These are phyloP conservation scores for Fulica atra DNA, from an alignment of 2,113 vertebrate species.

Conservation along the genomic window DNA sequence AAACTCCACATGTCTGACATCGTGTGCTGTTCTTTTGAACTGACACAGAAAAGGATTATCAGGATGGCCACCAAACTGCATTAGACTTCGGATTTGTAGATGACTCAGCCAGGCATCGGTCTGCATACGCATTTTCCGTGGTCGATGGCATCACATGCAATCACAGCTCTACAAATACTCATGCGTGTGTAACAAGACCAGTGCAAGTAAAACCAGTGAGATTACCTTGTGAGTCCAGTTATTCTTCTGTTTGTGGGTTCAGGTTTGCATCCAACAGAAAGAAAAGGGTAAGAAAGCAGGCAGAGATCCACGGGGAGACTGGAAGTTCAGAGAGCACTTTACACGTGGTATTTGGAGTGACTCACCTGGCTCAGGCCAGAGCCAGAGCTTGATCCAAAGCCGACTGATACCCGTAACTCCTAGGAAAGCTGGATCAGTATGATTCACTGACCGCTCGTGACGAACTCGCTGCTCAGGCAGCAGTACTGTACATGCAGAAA, in stretches of 20 bases:
- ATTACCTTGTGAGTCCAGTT: rapidly evolving
- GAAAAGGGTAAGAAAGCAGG: not conserved
- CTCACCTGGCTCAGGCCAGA: not conserved
- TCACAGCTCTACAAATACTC: not conserved
- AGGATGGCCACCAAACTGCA: not conserved
- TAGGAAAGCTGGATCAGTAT: not conserved
- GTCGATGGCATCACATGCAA: not conserved
- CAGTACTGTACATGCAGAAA: rapidly evolving
- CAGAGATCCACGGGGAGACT: rapidly evolving
- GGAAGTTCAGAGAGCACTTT: not conserved
- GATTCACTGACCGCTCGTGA: rapidly evolving
- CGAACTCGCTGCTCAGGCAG: rapidly evolving
- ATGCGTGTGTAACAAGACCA: rapidly evolving
- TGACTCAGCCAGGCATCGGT: not conserved
- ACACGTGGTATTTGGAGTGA: not conserved
- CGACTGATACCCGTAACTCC: not conserved
- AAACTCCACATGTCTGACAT: not conserved
- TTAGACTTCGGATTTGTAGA: not conserved
- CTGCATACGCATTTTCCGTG: rapidly evolving
- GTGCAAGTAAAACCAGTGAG: not conserved
- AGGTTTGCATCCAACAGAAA: not conserved
- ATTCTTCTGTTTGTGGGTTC: not conserved
- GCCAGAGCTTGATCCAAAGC: not conserved
- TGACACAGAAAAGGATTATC: not conserved
- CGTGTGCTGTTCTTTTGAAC: not conserved